Base-by-base conservation (phyloP, 1,140 invertebrate species). In the Drosophila rufa region DNA sequence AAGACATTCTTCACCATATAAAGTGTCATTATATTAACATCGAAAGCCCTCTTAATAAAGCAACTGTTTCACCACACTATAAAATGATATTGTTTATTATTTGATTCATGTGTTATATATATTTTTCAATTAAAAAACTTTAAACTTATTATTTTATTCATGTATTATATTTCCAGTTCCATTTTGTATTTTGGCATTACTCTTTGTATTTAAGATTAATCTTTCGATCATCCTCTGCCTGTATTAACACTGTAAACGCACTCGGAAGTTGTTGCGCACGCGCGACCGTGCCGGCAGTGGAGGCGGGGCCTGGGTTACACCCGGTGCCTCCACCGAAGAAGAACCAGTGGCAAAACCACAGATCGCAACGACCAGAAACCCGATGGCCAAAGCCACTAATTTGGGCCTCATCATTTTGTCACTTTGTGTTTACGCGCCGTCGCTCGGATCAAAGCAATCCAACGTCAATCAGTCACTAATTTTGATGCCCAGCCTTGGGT, bases 191-290 rank as follows among this genome's bases (percentile, higher is more conserved):
- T 19, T 25, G 11, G 1, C 12, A 22, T 22, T 22, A 19, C 12
- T 27, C 14, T 36, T 12, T 1, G 8, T 22, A 11, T 15, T 42
- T 4, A 33, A 33, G 5, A 15, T 22, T 8, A 27, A n/a, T 70
- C 22, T 46, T 45, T 25, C 62, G 64, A 68, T 70, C 67, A 33
- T 40, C 8, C 6, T 9, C 47, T 36, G 38, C 1, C 6, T 30
- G 14, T n/a, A 11, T 69, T 46, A 30, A 45, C 40, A 70, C 62
- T 56, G 67, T 85, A 70, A 38, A 86, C 82, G 74, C 68, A 85
- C 82, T 78, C 82, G 82, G 27, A 65, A 76, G 65, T 47, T 81
- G 42, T 22, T 51, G 74, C 42, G 50, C 60, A 61, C 36, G 56
- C 42, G 67, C 69, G 25, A 40, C 36, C 69, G 45, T 27, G 15